These are phyloP conservation scores for Acropternis orthonyx DNA, from an alignment of 2,797 vertebrate genomes.

Conservation along the genomic window DNA sequence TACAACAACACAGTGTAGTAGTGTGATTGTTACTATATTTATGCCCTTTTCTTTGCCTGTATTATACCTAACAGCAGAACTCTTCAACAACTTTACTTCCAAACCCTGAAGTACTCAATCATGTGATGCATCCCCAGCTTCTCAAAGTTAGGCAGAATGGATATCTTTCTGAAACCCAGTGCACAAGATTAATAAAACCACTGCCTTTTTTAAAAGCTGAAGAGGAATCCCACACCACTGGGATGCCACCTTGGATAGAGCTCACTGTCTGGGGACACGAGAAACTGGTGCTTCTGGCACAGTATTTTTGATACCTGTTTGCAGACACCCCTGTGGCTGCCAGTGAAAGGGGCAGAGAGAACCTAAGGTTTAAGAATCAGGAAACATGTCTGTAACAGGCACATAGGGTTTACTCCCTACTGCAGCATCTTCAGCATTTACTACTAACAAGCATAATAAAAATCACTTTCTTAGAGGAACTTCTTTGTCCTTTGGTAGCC, in stretches of 20 bases:
- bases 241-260: not conserved
- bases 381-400: not conserved
- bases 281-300: not conserved
- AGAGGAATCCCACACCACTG: not conserved
- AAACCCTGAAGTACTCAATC: not conserved
- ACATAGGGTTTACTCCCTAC: not conserved
- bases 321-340: not conserved
- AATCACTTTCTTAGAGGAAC: not conserved
- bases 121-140: fast-evolving
- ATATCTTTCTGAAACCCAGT: not conserved
- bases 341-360: not conserved
- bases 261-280: not conserved
- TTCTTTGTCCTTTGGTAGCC: not conserved
- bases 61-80: not conserved
- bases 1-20: not conserved
- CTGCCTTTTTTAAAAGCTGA: not conserved
- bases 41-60: not conserved
- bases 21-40: not conserved
- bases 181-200: not conserved
- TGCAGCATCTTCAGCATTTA: not conserved
- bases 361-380: not conserved
- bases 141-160: not conserved
- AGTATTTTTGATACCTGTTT: not conserved
- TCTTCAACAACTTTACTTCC: not conserved
- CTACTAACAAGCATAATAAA: not conserved